Base-by-base conservation (phyloP, 2,113 vertebrate species). In the Panthera uncia region DNA sequence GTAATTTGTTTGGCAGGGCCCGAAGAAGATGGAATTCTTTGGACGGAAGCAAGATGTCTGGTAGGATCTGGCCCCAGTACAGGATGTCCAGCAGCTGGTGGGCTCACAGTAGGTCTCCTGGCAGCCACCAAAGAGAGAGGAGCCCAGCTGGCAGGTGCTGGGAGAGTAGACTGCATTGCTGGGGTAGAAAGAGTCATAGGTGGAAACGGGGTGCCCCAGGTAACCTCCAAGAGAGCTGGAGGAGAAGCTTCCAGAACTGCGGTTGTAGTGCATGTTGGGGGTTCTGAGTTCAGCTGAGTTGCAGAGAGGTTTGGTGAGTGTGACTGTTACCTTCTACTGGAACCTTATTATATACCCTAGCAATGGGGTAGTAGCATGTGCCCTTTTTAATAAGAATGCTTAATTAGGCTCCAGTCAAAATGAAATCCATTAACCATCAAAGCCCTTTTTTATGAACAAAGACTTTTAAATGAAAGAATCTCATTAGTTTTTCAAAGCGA, bases 401-500 rank as follows among this genome's bases (percentile, higher is more conserved):
- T 96, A 89, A 97, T 87, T 92, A 96, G 82, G 33, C 79, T 80
- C n/a, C 66, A 31, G 61, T 88, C 48, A 84, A 93, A 89, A 76
- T 63, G 82, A 80, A 92, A 66, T 66, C 31, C 36, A 57, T 66
- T 74, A 48, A 94, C 50, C 89, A 94, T 97, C 94, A 97, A 97
- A 97, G 94, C 21, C 0, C 48, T 7, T 69, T 71, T 84, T 96
- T n/a, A 92, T 88, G 78, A 82, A 93, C 23, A 10, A 31, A 81
- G 4, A 89, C 74, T 36, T 97, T 66, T 93, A 91, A 96, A 89
- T 89, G 71, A 93, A 95, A 91, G 29, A 86, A 83, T 93, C 83
- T 89, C 94, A 89, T 96, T 84, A 48, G 16, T 57, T 93, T 87
- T 95, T 89, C 92, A 96, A 97, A 97, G 95, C 27, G 66, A 57